Conservation (phyloP, 2,113 vertebrate species). For the Toxotes jaculatrix region DNA sequence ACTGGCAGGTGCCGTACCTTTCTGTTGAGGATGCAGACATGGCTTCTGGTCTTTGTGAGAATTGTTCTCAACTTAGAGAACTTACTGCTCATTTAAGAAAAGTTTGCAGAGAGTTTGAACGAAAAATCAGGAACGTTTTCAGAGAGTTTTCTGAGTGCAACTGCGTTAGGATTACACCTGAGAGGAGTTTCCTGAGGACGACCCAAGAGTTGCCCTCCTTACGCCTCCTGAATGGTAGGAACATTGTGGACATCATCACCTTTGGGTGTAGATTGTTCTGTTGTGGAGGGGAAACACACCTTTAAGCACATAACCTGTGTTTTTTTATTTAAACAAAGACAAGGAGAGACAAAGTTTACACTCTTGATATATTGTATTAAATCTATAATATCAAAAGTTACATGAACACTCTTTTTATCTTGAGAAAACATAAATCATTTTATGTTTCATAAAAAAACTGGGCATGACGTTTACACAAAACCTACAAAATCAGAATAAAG, state of each 20-base stretch:
- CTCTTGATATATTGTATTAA: background rate
- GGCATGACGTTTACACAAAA: background rate
- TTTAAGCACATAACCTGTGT: background rate
- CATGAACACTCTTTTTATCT: background rate
- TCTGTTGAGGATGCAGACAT: slow-evolving; percentile 30
- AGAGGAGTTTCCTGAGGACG: slow-evolving; percentile 63
- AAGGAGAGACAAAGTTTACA: background rate
- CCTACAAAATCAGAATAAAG: background rate
- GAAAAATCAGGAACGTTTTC: slow-evolving; percentile 72
- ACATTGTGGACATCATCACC: background rate
- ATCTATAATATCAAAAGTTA: background rate
- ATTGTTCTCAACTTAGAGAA: slow-evolving; percentile 76
- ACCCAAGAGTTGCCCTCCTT: slow-evolving; percentile 54
- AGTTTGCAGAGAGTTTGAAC: slow-evolving; percentile 66
- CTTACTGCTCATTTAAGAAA: slow-evolving; percentile 67
- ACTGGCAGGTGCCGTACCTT: background rate
- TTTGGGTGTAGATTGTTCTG: slow-evolving; percentile 3
- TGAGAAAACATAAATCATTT: background rate
- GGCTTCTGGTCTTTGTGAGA: slow-evolving; percentile 81
- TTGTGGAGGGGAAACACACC: background rate
- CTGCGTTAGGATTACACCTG: slow-evolving; percentile 60
- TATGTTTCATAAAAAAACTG: background rate
- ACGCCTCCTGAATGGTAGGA: slow-evolving; percentile 80
- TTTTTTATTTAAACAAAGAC: background rate
- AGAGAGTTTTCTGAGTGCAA: slow-evolving; percentile 73